Conservation (phyloP, 2,113 vertebrate genomes). For the Anolis sagrei region DNA sequence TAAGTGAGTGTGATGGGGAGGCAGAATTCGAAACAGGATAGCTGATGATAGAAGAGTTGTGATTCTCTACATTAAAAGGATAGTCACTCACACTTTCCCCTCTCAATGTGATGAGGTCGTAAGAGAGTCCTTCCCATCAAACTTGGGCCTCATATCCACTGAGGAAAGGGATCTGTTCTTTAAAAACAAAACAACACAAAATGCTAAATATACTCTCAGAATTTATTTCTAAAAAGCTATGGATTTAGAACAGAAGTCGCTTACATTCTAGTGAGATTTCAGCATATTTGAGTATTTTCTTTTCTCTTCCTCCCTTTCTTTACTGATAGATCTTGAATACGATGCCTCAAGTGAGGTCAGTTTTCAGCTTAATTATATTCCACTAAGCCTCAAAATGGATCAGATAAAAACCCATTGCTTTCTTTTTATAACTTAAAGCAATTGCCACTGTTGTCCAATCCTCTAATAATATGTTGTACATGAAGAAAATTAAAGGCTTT, state of each 20-base stretch:
- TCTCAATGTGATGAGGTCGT: too few relatives aligned
- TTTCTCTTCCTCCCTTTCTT: not conserved
- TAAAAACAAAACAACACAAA: too few relatives aligned
- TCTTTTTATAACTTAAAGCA: conserved; percentile 4
- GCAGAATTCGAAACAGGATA: too few relatives aligned
- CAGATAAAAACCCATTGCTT: conserved; percentile 1
- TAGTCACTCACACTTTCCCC: too few relatives aligned
- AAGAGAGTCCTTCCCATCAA: too few relatives aligned
- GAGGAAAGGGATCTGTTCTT: too few relatives aligned
- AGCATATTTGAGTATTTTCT: not conserved
- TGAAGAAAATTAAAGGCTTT: conserved; percentile 19
- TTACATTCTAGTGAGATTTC: not conserved
- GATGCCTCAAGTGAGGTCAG: conserved; percentile 21
- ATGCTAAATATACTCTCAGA: too few relatives aligned
- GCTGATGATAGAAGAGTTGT: too few relatives aligned
- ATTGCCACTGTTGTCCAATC: conserved; percentile 6
- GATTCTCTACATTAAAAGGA: too few relatives aligned
- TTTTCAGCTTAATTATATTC: conserved; percentile 42
- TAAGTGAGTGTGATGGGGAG: too few relatives aligned
- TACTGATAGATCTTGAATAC: not conserved
- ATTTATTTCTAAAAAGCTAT: not conserved
- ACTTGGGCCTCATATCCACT: not conserved
- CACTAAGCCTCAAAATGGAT: not conserved
- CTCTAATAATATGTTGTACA: not conserved
- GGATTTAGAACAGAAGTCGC: not conserved